phyloP scores from a whole-genome alignment of 1,140 invertebrate species.

The Rhizoglyphus robini region DNA sequence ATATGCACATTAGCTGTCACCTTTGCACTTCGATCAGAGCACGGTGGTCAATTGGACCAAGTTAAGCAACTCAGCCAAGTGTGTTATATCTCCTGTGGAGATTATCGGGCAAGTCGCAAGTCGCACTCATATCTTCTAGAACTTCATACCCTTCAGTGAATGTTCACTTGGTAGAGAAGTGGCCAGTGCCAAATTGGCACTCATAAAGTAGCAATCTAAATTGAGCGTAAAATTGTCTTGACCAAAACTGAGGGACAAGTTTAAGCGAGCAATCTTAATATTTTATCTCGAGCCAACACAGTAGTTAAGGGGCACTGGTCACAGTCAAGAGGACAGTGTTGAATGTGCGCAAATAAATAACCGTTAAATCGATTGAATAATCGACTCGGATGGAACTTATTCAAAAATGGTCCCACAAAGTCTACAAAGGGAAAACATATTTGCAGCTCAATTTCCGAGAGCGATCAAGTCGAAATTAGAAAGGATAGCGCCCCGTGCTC shows the following conservation, averaged over 20 bases:
- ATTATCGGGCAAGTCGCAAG: too few species aligned
- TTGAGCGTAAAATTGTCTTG: constrained; percentile 14
- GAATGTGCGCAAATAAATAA: constrained; percentile 5
- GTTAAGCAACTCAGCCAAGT: too few species aligned
- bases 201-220: constrained; percentile 9
- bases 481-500: too few species aligned
- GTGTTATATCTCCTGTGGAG: too few species aligned
- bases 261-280: neutral
- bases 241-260: neutral
- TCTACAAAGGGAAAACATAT: neutral
- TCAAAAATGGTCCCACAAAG: neutral
- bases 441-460: constrained; percentile 6
- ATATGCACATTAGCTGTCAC: too few species aligned
- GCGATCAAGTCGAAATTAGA: constrained; percentile 9
- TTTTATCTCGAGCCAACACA: neutral
- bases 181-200: neutral
- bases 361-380: neutral
- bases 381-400: too few species aligned
- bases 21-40: too few species aligned
- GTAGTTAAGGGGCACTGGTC: neutral
- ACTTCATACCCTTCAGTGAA: too few species aligned
- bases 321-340: neutral
- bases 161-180: neutral
- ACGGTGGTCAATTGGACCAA: too few species aligned
- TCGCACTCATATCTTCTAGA: too few species aligned